Evolutionary conservation across 2,888 invertebrate species (phyloP).

Genomic region (Tubulanus polymorphus): DNA sequence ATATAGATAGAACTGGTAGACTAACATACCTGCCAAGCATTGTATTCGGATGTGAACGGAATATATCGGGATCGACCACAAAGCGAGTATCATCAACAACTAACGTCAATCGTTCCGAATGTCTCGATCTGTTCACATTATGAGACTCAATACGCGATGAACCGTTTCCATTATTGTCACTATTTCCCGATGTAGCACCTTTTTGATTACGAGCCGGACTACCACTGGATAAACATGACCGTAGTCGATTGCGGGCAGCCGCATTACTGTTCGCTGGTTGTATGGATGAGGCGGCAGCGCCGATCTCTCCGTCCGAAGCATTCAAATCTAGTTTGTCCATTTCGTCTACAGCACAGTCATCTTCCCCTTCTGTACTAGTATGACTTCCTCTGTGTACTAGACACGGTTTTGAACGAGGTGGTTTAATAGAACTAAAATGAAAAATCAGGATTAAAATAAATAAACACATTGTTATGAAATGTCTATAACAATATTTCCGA

Average conservation of each 20-base stretch:
- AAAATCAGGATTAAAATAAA: constrained; percentile 2
- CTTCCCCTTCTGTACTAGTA: too few relatives aligned
- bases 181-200: too few relatives aligned
- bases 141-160: too few relatives aligned
- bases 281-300: constrained; percentile 8
- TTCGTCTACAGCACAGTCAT: too few relatives aligned
- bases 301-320: not conserved
- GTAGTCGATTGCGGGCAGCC: constrained; percentile 14
- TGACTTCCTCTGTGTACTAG: constrained; percentile 38
- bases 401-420: constrained; percentile 40
- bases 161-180: too few relatives aligned
- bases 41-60: constrained; percentile 93
- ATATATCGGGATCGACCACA: constrained; percentile 86
- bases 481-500: not conserved
- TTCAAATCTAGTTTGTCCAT: constrained; percentile 41
- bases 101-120: constrained; percentile 54
- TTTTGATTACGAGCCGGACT: constrained; percentile 4
- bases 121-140: not conserved
- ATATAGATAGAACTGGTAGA: not conserved
- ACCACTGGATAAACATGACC: not conserved
- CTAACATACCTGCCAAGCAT: constrained; percentile 77
- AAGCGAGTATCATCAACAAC: constrained; percentile 96
- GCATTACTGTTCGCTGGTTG: constrained; percentile 15
- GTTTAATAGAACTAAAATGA: constrained; percentile 32
- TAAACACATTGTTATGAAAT: not conserved